Conservation (phyloP, 2,797 vertebrate genomes). For the Microctenopoma lineatum region DNA sequence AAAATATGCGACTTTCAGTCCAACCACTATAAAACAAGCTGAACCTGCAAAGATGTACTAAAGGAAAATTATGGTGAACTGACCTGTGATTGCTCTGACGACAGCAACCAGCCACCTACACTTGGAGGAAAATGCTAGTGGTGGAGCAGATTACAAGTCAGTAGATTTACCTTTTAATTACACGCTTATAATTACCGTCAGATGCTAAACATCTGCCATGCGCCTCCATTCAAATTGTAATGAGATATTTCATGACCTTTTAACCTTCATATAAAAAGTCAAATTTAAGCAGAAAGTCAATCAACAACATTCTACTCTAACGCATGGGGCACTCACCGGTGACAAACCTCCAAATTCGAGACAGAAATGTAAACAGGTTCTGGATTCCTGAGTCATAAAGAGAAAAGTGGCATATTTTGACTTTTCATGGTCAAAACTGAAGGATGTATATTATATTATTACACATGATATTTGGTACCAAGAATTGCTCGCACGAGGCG, state of each 20-base stretch:
- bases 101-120: conserved; percentile 58
- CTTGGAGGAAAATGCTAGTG: conserved; percentile 59
- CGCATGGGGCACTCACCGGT: conserved; percentile 55
- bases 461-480: conserved; percentile 50
- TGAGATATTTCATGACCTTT: conserved; percentile 13
- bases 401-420: not conserved
- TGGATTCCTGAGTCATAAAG: conserved; percentile 67
- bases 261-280: conserved; percentile 17
- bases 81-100: conserved; percentile 58
- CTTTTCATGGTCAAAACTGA: not conserved
- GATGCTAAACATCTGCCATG: conserved; percentile 13
- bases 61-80: conserved; percentile 10
- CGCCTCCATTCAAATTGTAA: conserved; percentile 8
- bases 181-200: conserved; percentile 14
- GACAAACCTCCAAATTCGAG: conserved; percentile 65
- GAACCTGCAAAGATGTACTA: not conserved
- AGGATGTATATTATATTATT: not conserved
- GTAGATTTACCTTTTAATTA: conserved; percentile 19
- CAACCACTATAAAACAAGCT: not conserved
- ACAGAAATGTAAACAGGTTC: conserved; percentile 62
- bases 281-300: conserved; percentile 15
- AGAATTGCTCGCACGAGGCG: conserved; percentile 69
- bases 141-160: conserved; percentile 29
- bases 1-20: not conserved
- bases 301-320: conserved; percentile 3